Conservation (phyloP, 2,797 vertebrate species). For the Micromesistius poutassou region DNA sequence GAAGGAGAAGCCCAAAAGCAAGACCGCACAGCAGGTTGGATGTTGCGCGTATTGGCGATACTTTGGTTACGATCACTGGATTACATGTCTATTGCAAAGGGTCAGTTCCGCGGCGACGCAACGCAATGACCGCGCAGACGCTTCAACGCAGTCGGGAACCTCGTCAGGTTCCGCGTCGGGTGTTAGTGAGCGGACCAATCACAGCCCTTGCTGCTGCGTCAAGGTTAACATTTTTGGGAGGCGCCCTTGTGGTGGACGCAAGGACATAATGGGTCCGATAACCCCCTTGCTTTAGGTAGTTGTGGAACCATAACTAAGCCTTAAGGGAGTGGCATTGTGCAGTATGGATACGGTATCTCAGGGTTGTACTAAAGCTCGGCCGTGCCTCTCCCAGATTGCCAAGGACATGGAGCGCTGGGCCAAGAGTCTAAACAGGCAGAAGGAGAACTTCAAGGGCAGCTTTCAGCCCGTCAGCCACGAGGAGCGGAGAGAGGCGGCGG, state of each 20-base stretch:
- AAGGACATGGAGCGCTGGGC: constrained; percentile 99
- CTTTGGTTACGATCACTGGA: not conserved
- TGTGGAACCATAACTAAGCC: too few species aligned
- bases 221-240: too few species aligned
- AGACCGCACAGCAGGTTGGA: constrained; percentile 93
- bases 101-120: too few species aligned
- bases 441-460: constrained; percentile 95
- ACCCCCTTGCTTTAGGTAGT: too few species aligned
- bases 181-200: too few species aligned
- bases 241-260: too few species aligned
- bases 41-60: not conserved
- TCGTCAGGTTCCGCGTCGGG: too few species aligned
- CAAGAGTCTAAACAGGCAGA: constrained; percentile 98
- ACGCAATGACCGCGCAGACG: too few species aligned
- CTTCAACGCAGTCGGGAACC: too few species aligned
- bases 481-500: constrained; percentile 90
- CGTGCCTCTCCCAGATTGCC: constrained; percentile 82
- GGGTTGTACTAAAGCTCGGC: not conserved
- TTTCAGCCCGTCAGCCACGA: constrained; percentile 92
- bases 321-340: too few species aligned
- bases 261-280: too few species aligned
- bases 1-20: constrained; percentile 97
- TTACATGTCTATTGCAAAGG: not conserved
- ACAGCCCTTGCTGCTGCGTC: too few species aligned
- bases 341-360: not conserved